Conservation (phyloP, 2,797 vertebrate species). For the Peromyscus eremicus region DNA sequence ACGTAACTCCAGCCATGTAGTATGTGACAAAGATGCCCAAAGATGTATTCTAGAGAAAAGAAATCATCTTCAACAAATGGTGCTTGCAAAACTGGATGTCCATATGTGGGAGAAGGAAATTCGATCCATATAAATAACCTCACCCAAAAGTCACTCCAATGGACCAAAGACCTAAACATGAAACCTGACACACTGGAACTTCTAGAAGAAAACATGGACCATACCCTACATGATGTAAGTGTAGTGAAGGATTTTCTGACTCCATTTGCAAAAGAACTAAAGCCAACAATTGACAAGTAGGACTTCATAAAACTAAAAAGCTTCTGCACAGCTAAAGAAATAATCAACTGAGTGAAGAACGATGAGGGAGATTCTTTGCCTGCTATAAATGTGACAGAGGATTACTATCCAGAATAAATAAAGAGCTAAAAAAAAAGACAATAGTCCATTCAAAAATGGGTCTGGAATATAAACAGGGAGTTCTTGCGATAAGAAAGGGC, state of each 20-base stretch:
- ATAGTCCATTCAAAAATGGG: neutral
- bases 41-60: neutral
- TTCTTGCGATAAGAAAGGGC: neutral
- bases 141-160: neutral
- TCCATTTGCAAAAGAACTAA: neutral
- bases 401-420: neutral
- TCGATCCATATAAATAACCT: neutral
- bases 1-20: neutral
- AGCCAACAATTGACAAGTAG: neutral
- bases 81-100: neutral
- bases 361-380: no score
- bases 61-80: neutral
- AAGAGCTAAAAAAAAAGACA: neutral
- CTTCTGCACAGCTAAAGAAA: neutral
- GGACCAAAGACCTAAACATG: neutral
- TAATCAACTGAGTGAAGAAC: neutral
- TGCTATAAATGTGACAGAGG: neutral
- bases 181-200: neutral
- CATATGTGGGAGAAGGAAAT: neutral
- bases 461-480: neutral
- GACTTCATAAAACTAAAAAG: neutral
- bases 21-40: neutral
- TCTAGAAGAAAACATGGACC: no score
- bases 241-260: neutral
- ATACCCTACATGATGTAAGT: neutral